Conservation (phyloP, 2,113 vertebrate species). For the Urocitellus parryii region DNA sequence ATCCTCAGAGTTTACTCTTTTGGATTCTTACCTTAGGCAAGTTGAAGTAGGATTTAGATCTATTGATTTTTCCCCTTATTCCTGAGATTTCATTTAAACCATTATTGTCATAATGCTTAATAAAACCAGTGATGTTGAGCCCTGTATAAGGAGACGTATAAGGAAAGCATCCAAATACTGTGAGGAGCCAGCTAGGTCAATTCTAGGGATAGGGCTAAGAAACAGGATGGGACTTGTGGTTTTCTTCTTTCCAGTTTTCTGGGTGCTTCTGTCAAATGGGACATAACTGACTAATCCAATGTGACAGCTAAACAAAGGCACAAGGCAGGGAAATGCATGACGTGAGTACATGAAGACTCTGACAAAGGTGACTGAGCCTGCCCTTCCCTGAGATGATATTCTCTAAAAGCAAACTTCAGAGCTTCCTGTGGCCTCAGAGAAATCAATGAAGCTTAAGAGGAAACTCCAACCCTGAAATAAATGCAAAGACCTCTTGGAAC, state of each 20-base stretch:
- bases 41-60: neutral
- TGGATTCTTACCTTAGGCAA: neutral
- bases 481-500: neutral
- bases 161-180: neutral
- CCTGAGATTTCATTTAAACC: slow-evolving; percentile 28
- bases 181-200: neutral
- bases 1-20: neutral
- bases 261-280: neutral
- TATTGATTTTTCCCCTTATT: neutral
- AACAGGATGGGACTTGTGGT: neutral
- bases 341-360: neutral
- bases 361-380: neutral
- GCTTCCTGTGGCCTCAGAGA: neutral
- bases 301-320: neutral
- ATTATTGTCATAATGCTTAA: neutral
- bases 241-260: neutral
- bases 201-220: neutral
- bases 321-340: neutral
- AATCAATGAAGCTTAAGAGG: slow-evolving; percentile 31
- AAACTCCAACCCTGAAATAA: neutral
- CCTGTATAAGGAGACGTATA: neutral
- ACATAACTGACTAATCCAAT: neutral
- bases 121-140: neutral
- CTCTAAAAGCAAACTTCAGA: neutral
- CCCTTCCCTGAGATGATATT: neutral